Conservation (phyloP, 2,797 vertebrate species). For the Iguana delicatissima region DNA sequence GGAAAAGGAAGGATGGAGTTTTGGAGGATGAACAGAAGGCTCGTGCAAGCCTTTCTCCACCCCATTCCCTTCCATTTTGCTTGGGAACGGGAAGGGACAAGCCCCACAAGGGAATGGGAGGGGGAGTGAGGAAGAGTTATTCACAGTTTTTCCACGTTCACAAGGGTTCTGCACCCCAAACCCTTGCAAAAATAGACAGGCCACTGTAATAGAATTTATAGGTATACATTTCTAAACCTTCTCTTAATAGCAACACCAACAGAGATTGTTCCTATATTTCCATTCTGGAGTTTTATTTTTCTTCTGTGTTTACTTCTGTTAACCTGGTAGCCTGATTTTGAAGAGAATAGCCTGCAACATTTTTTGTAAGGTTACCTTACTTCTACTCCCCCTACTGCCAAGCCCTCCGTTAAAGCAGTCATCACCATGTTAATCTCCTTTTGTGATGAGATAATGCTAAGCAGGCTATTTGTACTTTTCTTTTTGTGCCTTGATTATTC, state of each 20-base stretch:
- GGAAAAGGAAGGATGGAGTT: no score
- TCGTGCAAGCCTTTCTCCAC: no score
- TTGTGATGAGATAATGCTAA: conserved; percentile 41
- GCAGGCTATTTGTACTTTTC: background rate
- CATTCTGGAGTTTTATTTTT: conserved; percentile 5
- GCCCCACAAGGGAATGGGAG: no score
- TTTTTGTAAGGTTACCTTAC: conserved; percentile 32
- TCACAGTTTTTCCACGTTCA: no score
- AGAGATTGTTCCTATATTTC: conserved; percentile 33
- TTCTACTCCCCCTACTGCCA: background rate
- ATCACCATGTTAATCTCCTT: conserved; percentile 23
- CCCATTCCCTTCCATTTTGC: no score
- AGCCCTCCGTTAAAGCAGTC: background rate
- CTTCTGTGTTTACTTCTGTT: background rate
- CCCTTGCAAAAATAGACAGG: no score
- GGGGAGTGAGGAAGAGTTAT: no score
- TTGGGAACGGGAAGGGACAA: no score
- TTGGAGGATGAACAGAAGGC: no score
- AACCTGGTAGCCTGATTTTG: conserved; percentile 2
- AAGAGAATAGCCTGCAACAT: conserved; percentile 3
- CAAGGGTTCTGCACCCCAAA: no score
- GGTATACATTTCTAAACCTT: no score
- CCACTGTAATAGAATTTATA: background rate
- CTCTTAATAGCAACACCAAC: conserved; percentile 40
- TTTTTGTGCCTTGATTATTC: conserved; percentile 34